Evolutionary conservation across 2,113 vertebrate species (phyloP), one percentile per base, ranked within the genome.

Genomic region (Solenodon paradoxus): DNA sequence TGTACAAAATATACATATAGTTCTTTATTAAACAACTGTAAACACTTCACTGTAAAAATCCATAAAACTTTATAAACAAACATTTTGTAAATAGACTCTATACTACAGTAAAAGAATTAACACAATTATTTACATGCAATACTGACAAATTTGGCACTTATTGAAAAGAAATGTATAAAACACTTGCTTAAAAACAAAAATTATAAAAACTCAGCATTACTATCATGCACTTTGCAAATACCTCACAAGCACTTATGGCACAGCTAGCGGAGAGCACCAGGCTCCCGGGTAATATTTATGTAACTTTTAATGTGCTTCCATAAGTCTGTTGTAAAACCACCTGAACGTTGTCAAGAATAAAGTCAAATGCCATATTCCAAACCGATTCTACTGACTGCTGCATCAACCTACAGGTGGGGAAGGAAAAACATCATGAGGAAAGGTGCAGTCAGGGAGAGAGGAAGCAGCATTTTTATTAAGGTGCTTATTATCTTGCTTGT

Each of bases 281-380:
- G 98, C 98, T 97, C 98, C 77, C 95, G 49, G 88, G 92, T 96
- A 68, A 7, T 64, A 66, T 91, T 98, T 98, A 99, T 90, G 98
- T 98, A 90, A 99, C 98, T 98, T 99, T 99, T 91, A 99, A 97
- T 97, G 99, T 99, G 99, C 99, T 99, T 97, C 99, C 99, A 0
- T 99, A 99, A 16, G 98, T 99, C 95, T 99, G 99, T 96, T 99
- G 99, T 98, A 99, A 97, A 96, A 99, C 99, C 98, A 99, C 99
- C 98, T 99, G 99, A 98, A 99, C 99, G 47, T 99, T 99, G 98
- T 99, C 99, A 83, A 99, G 98, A 98, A 99, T 99, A 98, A 99
- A 99, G 98, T 99, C 99, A 97, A 99, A 99, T 82, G 99, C 99
- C 99, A 99, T 99, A 79, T 99, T 99, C 99, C 99, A 99, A 90